phyloP scores from a whole-genome alignment of 2,797 vertebrate species.

The Sebastiscus albofasciatus region DNA sequence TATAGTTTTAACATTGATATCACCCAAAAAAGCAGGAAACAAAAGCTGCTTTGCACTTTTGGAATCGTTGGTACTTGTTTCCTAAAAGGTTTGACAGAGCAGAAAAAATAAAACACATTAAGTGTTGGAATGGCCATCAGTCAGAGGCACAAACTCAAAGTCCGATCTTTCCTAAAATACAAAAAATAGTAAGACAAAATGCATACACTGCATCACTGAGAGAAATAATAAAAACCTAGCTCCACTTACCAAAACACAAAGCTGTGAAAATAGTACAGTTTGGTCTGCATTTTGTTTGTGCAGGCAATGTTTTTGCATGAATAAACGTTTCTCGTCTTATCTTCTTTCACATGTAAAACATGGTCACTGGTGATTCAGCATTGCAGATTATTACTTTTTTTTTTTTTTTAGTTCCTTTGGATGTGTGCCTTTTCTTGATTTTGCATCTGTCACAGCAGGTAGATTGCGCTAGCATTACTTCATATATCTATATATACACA shows the following conservation, averaged over 20 bases:
- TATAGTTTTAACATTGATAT: constrained; percentile 10
- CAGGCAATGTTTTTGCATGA: constrained; percentile 77
- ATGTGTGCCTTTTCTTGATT: constrained; percentile 92
- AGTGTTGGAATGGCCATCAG: constrained; percentile 59
- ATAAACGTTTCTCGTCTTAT: constrained; percentile 56
- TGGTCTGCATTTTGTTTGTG: constrained; percentile 61
- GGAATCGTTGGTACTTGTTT: constrained; percentile 10
- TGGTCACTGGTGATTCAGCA: constrained; percentile 88
- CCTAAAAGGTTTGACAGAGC: constrained; percentile 13
- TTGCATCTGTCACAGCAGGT: constrained; percentile 95
- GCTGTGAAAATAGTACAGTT: constrained; percentile 80
- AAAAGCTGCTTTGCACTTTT: constrained; percentile 36
- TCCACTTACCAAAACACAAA: constrained; percentile 74
- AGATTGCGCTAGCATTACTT: constrained; percentile 94
- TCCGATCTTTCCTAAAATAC: constrained; percentile 57
- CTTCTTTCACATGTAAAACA: constrained; percentile 85
- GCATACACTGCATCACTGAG: constrained; percentile 65
- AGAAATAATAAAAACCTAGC: constrained; percentile 62
- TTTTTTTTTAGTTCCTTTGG: constrained; percentile 85
- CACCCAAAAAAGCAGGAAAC: constrained; percentile 36
- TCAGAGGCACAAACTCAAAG: constrained; percentile 72
- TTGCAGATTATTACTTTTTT: constrained; percentile 80
- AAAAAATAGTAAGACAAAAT: constrained; percentile 69
- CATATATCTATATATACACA: constrained; percentile 87
- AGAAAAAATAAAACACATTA: constrained; percentile 40